Evolutionary conservation across 2,113 vertebrate species (phyloP).

Genomic region (Tenebrosternarchus preto): DNA sequence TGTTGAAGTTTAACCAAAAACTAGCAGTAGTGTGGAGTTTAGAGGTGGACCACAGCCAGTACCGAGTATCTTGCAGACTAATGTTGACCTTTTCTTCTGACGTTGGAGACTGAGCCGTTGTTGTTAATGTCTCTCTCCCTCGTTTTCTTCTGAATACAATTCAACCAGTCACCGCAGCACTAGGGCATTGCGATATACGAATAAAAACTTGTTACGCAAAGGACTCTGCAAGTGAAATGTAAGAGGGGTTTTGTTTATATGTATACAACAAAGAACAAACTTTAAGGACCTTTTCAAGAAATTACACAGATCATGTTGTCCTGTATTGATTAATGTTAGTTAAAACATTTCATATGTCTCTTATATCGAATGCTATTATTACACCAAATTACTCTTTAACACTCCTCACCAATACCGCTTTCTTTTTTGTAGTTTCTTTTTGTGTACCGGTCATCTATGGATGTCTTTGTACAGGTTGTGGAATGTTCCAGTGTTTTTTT

Average conservation of each 20-base stretch:
- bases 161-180: constrained; percentile 59
- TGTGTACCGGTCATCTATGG: constrained; percentile 79
- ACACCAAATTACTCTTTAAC: constrained; percentile 71
- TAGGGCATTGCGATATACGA: constrained; percentile 69
- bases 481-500: constrained; percentile 78
- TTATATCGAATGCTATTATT: constrained; percentile 68
- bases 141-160: constrained; percentile 39
- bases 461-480: constrained; percentile 84
- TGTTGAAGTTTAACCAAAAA: constrained; percentile 73
- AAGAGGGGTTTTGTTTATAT: constrained; percentile 66
- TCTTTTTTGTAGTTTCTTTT: constrained; percentile 47
- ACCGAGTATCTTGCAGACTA: constrained; percentile 57
- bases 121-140: constrained; percentile 45
- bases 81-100: constrained; percentile 53
- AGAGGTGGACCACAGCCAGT: constrained; percentile 60
- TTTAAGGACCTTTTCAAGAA: constrained; percentile 65
- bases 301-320: constrained; percentile 65
- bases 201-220: constrained; percentile 61
- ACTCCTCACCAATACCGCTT: constrained; percentile 5
- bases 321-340: constrained; percentile 66
- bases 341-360: constrained; percentile 68
- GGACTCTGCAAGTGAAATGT: constrained; percentile 69
- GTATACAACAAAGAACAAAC: constrained; percentile 68
- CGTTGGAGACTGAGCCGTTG: constrained; percentile 21
- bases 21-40: constrained; percentile 66